phyloP scores from a whole-genome alignment of 1,140 invertebrate species.

The Drosophila oshimai region DNA sequence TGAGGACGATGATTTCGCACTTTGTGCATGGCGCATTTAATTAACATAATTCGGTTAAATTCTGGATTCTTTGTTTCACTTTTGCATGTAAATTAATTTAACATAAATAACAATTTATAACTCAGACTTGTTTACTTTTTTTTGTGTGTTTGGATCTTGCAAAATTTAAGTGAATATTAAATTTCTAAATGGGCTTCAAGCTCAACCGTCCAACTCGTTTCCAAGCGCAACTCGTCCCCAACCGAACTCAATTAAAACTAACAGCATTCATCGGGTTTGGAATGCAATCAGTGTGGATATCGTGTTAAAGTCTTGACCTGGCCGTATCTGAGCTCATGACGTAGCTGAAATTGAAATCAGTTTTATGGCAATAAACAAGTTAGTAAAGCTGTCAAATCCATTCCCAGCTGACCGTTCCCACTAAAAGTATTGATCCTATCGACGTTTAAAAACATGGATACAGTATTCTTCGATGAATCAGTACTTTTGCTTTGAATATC shows the following conservation, averaged over 20 bases:
- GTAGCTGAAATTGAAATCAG: slow-evolving; percentile 13
- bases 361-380: slow-evolving; percentile 27
- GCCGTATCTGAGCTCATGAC: background rate
- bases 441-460: background rate
- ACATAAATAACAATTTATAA: slow-evolving; percentile 55
- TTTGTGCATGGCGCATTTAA: slow-evolving; percentile 56
- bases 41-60: slow-evolving; percentile 70
- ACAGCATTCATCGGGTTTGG: slow-evolving; percentile 7
- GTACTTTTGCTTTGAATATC: background rate
- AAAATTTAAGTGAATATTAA: slow-evolving; percentile 29
- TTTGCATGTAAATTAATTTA: slow-evolving; percentile 47
- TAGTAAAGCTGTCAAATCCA: slow-evolving; percentile 22
- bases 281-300: slow-evolving; percentile 3
- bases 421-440: slow-evolving; percentile 3
- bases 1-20: slow-evolving; percentile 16
- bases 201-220: background rate
- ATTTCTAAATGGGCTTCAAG: slow-evolving; percentile 12
- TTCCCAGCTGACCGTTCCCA: slow-evolving; percentile 13
- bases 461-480: background rate
- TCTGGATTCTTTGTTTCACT: slow-evolving; percentile 10
- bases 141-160: background rate
- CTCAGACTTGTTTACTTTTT: background rate
- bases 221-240: background rate
- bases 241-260: slow-evolving; percentile 40
- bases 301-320: slow-evolving; percentile 1